These are phyloP conservation scores for Chymomyza costata DNA, from an alignment of 1,140 invertebrate species.

Conservation along the genomic window DNA sequence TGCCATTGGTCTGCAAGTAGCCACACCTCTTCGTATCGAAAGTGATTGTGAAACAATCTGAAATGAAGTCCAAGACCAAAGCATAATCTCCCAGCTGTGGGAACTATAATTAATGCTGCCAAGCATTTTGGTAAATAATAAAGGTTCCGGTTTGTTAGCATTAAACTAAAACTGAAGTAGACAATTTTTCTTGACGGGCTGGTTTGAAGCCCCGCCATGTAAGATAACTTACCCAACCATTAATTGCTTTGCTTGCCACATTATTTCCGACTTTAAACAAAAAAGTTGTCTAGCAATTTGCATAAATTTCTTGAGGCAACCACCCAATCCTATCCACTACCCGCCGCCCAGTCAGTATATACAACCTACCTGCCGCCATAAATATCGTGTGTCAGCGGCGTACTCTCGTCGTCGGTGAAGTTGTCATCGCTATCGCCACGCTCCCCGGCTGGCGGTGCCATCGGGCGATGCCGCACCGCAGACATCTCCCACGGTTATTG, in stretches of 20 bases:
- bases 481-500: slow-evolving; percentile 72
- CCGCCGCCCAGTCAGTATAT: neutral
- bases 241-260: neutral
- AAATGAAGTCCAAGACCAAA: slow-evolving; percentile 14
- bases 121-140: slow-evolving; percentile 17
- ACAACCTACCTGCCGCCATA: slow-evolving; percentile 88
- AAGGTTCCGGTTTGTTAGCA: slow-evolving; percentile 38
- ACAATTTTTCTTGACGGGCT: too few species aligned
- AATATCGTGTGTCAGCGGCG: slow-evolving; percentile 87
- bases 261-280: slow-evolving; percentile 2
- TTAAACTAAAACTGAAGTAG: too few species aligned
- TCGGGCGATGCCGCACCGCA: slow-evolving; percentile 76
- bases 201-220: too few species aligned
- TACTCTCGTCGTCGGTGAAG: slow-evolving; percentile 89
- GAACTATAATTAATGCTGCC: slow-evolving; percentile 28
- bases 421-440: slow-evolving; percentile 82
- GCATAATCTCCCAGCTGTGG: slow-evolving; percentile 17
- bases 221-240: too few species aligned
- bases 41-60: slow-evolving; percentile 43
- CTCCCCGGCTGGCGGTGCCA: slow-evolving; percentile 78
- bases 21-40: slow-evolving; percentile 11
- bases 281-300: slow-evolving; percentile 29
- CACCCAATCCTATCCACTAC: neutral
- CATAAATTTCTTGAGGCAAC: slow-evolving; percentile 24
- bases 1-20: too few species aligned